Evolutionary conservation across 2,113 vertebrate genomes (phyloP).

Genomic region (Vidua macroura): DNA sequence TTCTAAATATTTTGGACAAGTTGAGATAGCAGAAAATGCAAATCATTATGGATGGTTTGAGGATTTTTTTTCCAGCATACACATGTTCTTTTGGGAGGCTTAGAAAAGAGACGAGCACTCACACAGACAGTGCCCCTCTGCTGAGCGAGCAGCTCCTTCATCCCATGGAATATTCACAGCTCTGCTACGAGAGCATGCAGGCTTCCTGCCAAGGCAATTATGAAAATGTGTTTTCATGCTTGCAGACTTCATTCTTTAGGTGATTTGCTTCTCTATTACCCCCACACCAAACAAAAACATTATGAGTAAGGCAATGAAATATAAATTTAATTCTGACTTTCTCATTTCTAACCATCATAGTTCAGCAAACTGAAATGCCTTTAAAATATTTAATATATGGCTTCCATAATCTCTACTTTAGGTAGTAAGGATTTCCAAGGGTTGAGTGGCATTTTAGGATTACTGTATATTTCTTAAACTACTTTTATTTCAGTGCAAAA

Average conservation of each 20-base stretch:
- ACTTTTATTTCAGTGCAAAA: not conserved
- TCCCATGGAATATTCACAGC: not conserved
- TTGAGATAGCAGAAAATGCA: not conserved
- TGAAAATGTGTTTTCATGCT: constrained; percentile 40
- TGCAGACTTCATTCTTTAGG: constrained; percentile 46
- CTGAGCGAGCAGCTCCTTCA: not conserved
- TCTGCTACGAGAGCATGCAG: not conserved
- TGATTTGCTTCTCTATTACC: constrained; percentile 40
- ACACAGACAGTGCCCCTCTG: not conserved
- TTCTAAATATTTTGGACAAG: not conserved
- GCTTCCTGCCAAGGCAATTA: constrained; percentile 57
- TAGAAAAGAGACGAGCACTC: not conserved
- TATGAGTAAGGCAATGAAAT: constrained; percentile 44
- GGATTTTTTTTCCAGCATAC: fast-evolving
- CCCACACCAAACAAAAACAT: constrained; percentile 39
- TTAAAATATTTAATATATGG: not conserved
- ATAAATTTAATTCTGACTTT: constrained; percentile 27
- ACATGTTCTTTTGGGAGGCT: not conserved
- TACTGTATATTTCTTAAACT: not conserved
- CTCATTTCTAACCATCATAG: constrained; percentile 2
- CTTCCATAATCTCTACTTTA: not conserved
- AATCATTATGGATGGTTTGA: not conserved
- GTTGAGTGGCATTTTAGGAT: not conserved
- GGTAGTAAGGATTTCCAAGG: not conserved
- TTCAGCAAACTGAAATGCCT: not conserved